Evolutionary conservation across 2,888 invertebrate species (phyloP).

Genomic region (Harpagoxenus sublaevis): DNA sequence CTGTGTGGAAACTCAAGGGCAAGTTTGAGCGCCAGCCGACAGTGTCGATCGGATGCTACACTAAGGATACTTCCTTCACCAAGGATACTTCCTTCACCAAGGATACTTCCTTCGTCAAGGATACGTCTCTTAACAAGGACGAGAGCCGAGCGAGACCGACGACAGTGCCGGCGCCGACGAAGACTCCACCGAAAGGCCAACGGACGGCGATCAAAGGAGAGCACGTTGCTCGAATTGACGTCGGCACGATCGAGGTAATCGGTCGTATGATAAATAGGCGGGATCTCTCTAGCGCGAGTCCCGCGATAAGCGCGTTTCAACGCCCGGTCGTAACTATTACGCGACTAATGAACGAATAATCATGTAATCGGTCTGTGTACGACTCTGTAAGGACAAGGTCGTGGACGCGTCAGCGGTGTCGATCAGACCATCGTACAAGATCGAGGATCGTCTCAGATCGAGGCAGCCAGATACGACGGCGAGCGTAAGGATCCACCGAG

Average conservation of each 20-base stretch:
- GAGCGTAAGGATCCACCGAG: conserved; percentile 74
- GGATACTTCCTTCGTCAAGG: conserved; percentile 18
- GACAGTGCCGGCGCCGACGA: conserved; percentile 25
- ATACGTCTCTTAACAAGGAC: conserved; percentile 40
- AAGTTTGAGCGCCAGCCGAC: conserved; percentile 58
- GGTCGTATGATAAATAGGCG: conserved; percentile 54
- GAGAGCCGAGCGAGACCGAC: conserved; percentile 65
- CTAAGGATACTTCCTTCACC: background rate
- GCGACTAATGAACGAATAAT: conserved; percentile 28
- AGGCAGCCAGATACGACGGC: conserved; percentile 68
- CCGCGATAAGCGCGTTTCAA: background rate
- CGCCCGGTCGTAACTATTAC: background rate
- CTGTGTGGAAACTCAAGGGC: conserved; percentile 56
- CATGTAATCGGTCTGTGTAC: conserved; percentile 44
- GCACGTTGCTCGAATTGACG: conserved; percentile 44
- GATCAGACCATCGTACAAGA: conserved; percentile 58
- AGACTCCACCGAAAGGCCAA: conserved; percentile 27
- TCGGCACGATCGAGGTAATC: conserved; percentile 71
- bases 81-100: conserved; percentile 31
- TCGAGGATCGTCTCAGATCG: conserved; percentile 67
- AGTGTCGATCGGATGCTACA: conserved; percentile 56
- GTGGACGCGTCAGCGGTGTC: conserved; percentile 47
- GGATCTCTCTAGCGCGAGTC: background rate
- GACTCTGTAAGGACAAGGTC: conserved; percentile 57
- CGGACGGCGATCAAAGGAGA: conserved; percentile 46